Base-by-base conservation (phyloP, 2,113 vertebrate genomes). In the Ceyx margarethae region DNA sequence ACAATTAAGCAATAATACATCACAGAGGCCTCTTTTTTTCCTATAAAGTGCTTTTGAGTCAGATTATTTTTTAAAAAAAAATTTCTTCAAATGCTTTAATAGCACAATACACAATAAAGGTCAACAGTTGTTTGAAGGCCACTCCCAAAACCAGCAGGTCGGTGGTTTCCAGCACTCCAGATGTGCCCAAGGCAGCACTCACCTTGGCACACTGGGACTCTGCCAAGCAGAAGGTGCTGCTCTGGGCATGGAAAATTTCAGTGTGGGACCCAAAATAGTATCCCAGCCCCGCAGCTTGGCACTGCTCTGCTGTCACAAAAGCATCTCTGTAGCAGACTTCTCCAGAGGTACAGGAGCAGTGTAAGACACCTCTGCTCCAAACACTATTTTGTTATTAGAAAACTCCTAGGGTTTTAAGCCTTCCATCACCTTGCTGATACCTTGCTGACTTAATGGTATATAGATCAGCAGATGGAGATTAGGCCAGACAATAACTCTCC, bases 41-140 rank as follows among this genome's bases (percentile, higher is more conserved):
- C 43, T 90, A 97, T 98, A 98, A 98, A 97, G 97, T 93, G 95
- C 94, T 97, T 97, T 94, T 66, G 69, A 96, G 69, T 89, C 88
- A 87, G 69, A 90, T 94, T 74, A 17, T 5, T 35, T 15, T 23
- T 15, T 11, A 3, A 12, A 22, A 22, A 48, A 51, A 53, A 3
- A 71, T n/a, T 31, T 91, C 72, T 93, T 95, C 67, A 92, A 91
- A 81, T 64, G 75, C 25, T 85, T 85, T 89, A 74, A 82, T 35
- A 90, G 91, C 67, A 91, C 90, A 96, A 95, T 72, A 90, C 14
- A 51, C 61, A 57, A 90, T 37, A 60, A 68, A 84, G 45, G 83
- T 83, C 3, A 31, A 79, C 48, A 45, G 66, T 31, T 81, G n/a
- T 53, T 76, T 40, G 51, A 87, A 94, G 67, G 91, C 61, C 77